Evolutionary conservation across 92 coral and sea anemone species (phyloP), one percentile per base, ranked within the genome.

Genomic region (Chrysogorgia sp.): DNA sequence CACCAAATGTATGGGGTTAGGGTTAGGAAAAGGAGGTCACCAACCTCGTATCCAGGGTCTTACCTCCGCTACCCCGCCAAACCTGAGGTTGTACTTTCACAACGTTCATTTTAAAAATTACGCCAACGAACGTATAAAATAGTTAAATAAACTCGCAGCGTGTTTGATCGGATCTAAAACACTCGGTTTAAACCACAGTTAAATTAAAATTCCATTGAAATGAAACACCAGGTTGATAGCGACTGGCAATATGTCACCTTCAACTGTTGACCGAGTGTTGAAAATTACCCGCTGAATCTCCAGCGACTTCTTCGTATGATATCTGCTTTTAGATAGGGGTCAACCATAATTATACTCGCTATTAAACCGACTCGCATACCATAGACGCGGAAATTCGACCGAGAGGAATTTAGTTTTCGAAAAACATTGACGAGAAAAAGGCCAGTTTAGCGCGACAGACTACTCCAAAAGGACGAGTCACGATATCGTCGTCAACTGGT

Each of bases 291-390:
- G 37, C 25, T 48, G 22, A 26, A 31, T 6, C 35, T 47, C 40
- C 17, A 47, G n/a, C 14, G 15, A 7, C 53, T 7, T 1, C 61
- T 48, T 47, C 25, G 21, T 69, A 48, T 14, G 55, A 60, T 48
- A 45, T 69, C 76, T 69, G 76, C 61, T 47, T 2, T 41, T 37
- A 26, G 52, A 48, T 48, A 69, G 55, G 25, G 76, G 34, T 12
- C 31, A 69, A 7, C 23, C 23, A 3, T 17, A 4, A 25, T 8
- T 35, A 7, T 0, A 10, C 33, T 17, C 23, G 60, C 76, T 26
- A 0, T 49, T 3, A 49, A 69, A 13, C 15, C 23, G 17, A 34
- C 13, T 48, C 23, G n/a, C 40, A 10, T 41, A 35, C 12, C 55
- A 25, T 4, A 8, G 15, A 14, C 22, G 13, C 12, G n/a, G 76